Base-by-base conservation (phyloP, 1,140 invertebrate genomes). In the Andricus grossulariae region DNA sequence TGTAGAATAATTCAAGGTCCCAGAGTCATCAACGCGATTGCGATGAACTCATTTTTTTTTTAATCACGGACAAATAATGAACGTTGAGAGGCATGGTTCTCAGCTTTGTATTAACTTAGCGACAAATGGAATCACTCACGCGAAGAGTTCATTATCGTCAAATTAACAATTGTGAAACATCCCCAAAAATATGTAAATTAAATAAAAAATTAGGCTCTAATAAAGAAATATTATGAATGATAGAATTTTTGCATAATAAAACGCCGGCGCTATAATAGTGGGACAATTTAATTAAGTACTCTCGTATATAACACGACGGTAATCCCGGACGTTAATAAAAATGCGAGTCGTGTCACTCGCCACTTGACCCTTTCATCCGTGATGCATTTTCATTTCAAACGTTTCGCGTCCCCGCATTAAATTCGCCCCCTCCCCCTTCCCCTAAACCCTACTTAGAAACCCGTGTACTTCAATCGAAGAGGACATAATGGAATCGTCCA, bases 251-350 rank as follows among this genome's bases (percentile, higher is more conserved):
- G 39, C 57, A 66, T 66, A 66, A 66, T 39, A 25, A 66, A 66
- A 32, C 21, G 57, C 21, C 15, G 11, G 11, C 13, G 39, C 57
- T 21, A 4, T 39, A 66, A 32, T 11, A 39, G 13, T 66, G 57
- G 25, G 13, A 32, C 57, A 66, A 66, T 32, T 66, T 15, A 66
- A 66, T 66, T 66, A 66, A 66, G 39, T 66, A 32, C 57, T 32
- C 21, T 66, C 16, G 16, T 32, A 21, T 25, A 39, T 32, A 10
- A 15, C 2, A 66, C 25, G n/a, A 66, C 32, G 72, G 70, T 73
- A 72, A 76, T 76, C 39, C 50, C 55, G 60, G 49, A 60, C 52
- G 21, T 51, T 73, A 60, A 77, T 77, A 77, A 77, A 77, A 77
- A 60, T 77, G 76, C 71, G 72, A 70, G 76, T 13, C 70, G 55